Evolutionary conservation across 1,140 invertebrate genomes (phyloP).

Genomic region (Eupristina koningsbergeri): DNA sequence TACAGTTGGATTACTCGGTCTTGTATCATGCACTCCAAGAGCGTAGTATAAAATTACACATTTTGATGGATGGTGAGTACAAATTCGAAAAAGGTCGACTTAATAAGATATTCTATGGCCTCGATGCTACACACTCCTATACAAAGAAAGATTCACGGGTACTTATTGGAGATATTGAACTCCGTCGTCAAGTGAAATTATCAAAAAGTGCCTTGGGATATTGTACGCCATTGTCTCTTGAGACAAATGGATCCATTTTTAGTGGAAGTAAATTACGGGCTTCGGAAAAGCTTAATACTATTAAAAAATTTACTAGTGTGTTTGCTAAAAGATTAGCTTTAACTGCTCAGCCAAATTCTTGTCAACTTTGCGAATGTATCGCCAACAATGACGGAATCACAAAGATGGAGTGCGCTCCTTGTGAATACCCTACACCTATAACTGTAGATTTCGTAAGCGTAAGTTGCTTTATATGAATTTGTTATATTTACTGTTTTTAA

Average conservation of each 20-base stretch:
- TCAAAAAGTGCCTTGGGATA: slow-evolving; percentile 83
- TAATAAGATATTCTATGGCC: slow-evolving; percentile 83
- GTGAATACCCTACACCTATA: slow-evolving; percentile 73
- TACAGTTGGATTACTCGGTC: slow-evolving; percentile 84
- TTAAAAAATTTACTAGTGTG: slow-evolving; percentile 80
- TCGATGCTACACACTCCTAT: slow-evolving; percentile 82
- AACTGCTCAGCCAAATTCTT: slow-evolving; percentile 76
- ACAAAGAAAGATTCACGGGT: slow-evolving; percentile 83
- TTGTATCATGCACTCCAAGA: slow-evolving; percentile 85
- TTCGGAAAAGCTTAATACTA: slow-evolving; percentile 72
- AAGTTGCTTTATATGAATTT: slow-evolving; percentile 14
- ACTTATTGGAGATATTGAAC: slow-evolving; percentile 78
- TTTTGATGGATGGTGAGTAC: slow-evolving; percentile 87
- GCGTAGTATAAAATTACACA: slow-evolving; percentile 85
- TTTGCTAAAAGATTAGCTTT: slow-evolving; percentile 80
- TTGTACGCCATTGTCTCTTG: slow-evolving; percentile 86
- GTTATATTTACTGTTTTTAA: not conserved
- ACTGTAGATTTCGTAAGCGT: slow-evolving; percentile 73
- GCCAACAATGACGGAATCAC: slow-evolving; percentile 78
- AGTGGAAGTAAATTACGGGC: slow-evolving; percentile 76
- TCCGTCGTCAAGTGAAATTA: slow-evolving; percentile 81
- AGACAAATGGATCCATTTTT: slow-evolving; percentile 87
- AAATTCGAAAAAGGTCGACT: slow-evolving; percentile 79
- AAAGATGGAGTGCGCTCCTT: slow-evolving; percentile 78
- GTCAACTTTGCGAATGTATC: slow-evolving; percentile 84